A percentile compares a stretch with the other conserved stretches of the same genome.
Evolutionary conservation across 2,113 vertebrate genomes (phyloP).

Genomic region (Microcebus lehilahytsara): DNA sequence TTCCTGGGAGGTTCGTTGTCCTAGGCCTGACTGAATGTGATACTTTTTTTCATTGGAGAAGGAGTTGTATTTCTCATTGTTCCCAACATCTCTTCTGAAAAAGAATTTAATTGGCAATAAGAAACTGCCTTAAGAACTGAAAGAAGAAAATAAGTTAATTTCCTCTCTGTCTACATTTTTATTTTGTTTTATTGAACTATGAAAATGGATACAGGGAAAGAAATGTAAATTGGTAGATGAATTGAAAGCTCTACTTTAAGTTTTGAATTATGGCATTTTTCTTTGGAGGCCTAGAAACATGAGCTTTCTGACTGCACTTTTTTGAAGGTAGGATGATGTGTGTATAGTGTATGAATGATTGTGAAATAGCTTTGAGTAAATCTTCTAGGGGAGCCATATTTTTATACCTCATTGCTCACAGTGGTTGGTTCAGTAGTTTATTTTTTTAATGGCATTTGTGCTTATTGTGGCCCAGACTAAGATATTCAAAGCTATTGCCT

Average conservation of each 20-base stretch:
- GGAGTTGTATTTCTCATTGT: background rate
- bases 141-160: conserved; percentile 28
- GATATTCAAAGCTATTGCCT: conserved; percentile 58
- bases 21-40: background rate
- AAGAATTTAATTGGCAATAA: background rate
- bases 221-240: background rate
- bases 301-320: conserved; percentile 29
- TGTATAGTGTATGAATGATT: conserved; percentile 29
- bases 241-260: background rate
- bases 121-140: background rate
- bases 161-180: background rate
- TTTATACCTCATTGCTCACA: conserved; percentile 62
- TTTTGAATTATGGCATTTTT: background rate
- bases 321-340: conserved; percentile 1
- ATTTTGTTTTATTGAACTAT: conserved; percentile 22
- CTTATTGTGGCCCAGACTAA: conserved; percentile 69
- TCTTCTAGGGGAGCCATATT: conserved; percentile 64
- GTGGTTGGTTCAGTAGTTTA: conserved; percentile 51
- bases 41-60: background rate
- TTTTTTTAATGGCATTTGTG: conserved; percentile 46
- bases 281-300: background rate
- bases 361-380: conserved; percentile 71
- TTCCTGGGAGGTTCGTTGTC: rapidly evolving
- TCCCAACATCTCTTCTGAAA: background rate
- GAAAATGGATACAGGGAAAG: conserved; percentile 29